Percentiles rank a stretch among this genome's conserved stretches.
Evolutionary conservation across 2,888 invertebrate genomes (phyloP).

Genomic region (Aproaerema taeniolella): DNA sequence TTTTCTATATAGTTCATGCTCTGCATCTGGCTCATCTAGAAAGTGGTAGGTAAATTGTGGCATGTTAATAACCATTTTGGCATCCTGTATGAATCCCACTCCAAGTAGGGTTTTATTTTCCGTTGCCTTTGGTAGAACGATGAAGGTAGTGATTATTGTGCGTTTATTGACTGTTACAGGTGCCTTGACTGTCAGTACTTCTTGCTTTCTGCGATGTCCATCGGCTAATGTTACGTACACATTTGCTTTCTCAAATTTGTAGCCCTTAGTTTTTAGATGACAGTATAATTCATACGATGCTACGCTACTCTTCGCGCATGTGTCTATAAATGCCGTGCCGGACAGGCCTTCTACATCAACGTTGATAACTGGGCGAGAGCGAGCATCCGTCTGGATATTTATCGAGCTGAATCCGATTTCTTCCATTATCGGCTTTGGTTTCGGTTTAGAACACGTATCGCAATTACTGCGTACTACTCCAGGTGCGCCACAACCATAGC

Average conservation of each 20-base stretch:
- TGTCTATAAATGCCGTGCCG: constrained; percentile 14
- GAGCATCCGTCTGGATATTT: constrained; percentile 5
- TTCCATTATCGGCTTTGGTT: neutral
- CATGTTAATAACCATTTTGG: neutral
- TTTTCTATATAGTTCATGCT: constrained; percentile 2
- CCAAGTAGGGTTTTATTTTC: constrained; percentile 1
- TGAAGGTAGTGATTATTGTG: constrained; percentile 20
- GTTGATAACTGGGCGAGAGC: constrained; percentile 14
- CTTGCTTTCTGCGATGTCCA: constrained; percentile 12
- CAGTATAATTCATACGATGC: constrained; percentile 17
- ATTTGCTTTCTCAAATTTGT: constrained; percentile 3
- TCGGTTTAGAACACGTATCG: constrained; percentile 8
- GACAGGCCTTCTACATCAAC: constrained; percentile 10
- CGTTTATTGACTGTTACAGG: constrained; percentile 13
- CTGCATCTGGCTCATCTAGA: neutral
- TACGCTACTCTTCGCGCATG: constrained; percentile 17
- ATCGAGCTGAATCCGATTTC: constrained; percentile 13
- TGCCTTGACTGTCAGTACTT: constrained; percentile 6
- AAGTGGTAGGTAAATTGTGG: constrained; percentile 5
- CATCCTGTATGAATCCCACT: constrained; percentile 4
- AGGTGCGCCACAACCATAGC: constrained; percentile 19
- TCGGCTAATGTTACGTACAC: constrained; percentile 17
- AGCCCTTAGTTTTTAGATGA: constrained; percentile 7
- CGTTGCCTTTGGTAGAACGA: constrained; percentile 21
- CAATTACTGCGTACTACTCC: constrained; percentile 17